phyloP scores from a whole-genome alignment of 1,140 invertebrate genomes.

The Drosophila auraria region DNA sequence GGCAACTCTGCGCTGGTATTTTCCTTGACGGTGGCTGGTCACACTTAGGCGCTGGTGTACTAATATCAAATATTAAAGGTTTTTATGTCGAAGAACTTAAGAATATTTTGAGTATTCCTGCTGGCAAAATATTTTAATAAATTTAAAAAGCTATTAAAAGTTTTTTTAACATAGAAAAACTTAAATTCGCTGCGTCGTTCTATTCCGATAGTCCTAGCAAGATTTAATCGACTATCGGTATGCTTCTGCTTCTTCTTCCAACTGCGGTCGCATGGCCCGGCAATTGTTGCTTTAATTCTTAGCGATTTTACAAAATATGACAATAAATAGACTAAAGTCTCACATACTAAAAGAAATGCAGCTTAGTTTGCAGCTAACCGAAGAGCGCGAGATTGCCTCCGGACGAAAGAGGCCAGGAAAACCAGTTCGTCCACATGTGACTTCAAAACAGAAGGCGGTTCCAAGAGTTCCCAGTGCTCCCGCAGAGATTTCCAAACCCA shows the following conservation, averaged over 20 bases:
- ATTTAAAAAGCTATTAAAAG: background rate
- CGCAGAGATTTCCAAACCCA: background rate
- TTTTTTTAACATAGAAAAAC: background rate
- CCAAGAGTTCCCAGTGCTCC: background rate
- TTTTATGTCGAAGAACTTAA: no score
- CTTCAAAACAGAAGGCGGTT: background rate
- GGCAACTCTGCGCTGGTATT: background rate
- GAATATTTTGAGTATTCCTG: no score
- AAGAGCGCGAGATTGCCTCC: constrained; percentile 6
- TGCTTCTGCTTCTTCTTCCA: constrained; percentile 19
- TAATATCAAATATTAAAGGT: background rate
- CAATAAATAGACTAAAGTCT: background rate
- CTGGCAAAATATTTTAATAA: no score
- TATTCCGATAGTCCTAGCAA: background rate
- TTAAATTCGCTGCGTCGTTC: background rate
- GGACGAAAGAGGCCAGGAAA: constrained; percentile 16
- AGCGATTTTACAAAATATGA: background rate
- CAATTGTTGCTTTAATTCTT: constrained; percentile 2
- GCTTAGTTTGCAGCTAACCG: constrained; percentile 28
- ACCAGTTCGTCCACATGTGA: no score
- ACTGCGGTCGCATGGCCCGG: constrained; percentile 55
- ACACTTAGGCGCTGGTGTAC: background rate
- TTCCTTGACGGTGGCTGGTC: background rate
- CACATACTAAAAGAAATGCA: constrained; percentile 34
- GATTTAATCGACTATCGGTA: background rate